phyloP scores from a whole-genome alignment of 2,797 vertebrate species.

The Amphiprion clarkii region DNA sequence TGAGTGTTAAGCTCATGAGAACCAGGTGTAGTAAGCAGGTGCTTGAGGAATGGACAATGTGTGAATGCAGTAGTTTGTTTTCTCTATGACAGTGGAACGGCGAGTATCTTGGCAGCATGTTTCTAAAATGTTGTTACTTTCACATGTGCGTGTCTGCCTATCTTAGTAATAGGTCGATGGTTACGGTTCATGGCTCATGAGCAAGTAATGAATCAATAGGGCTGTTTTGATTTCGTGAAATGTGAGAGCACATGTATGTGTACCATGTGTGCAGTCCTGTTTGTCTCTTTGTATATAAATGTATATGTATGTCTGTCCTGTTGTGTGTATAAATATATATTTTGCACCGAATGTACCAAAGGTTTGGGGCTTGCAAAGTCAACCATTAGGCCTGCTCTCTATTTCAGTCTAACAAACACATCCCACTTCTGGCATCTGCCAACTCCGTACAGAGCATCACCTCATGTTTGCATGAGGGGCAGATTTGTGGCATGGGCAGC shows the following conservation, averaged over 20 bases:
- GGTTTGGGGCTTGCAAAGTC: slow-evolving; percentile 81
- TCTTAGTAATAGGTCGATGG: slow-evolving; percentile 73
- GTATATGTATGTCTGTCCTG: slow-evolving; percentile 86
- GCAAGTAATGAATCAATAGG: slow-evolving; percentile 67
- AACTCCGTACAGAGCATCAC: slow-evolving; percentile 51
- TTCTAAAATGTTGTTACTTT: slow-evolving; percentile 62
- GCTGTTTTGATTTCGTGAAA: slow-evolving; percentile 75
- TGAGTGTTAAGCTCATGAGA: slow-evolving; percentile 25
- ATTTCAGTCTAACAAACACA: slow-evolving; percentile 65
- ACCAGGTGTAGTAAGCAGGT: slow-evolving; percentile 22
- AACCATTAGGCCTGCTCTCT: slow-evolving; percentile 75
- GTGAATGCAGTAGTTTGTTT: slow-evolving; percentile 38
- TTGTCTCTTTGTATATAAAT: slow-evolving; percentile 86
- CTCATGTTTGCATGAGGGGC: slow-evolving; percentile 50
- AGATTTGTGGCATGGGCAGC: slow-evolving; percentile 61
- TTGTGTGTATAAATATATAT: slow-evolving; percentile 87
- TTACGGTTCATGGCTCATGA: slow-evolving; percentile 64
- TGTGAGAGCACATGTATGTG: slow-evolving; percentile 79
- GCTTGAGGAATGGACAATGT: slow-evolving; percentile 32
- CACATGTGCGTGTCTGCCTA: slow-evolving; percentile 72
- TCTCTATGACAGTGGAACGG: slow-evolving; percentile 59
- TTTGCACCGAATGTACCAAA: slow-evolving; percentile 99
- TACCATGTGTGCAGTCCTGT: slow-evolving; percentile 76
- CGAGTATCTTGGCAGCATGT: slow-evolving; percentile 72
- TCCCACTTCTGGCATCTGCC: slow-evolving; percentile 46